Base-by-base conservation (phyloP, 2,888 invertebrate genomes). In the Apamea epomidion region DNA sequence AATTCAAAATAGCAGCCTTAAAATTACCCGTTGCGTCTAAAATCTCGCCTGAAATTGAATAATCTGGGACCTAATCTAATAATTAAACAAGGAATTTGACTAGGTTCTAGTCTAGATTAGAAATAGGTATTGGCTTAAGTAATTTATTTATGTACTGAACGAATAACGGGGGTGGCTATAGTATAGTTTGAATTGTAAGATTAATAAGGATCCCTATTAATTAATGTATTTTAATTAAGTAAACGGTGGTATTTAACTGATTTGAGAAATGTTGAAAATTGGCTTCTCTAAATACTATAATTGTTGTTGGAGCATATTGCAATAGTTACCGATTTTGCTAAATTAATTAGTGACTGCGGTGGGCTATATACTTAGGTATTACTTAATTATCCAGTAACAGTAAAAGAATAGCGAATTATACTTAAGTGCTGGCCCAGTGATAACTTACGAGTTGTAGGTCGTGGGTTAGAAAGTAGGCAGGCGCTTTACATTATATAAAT, bases 31-130 rank as follows among this genome's bases (percentile, higher is more conserved):
- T 65, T 32, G 48, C 18, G 42, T 29, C 45, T 67, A 67, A 80
- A 70, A 68, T 79, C 37, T 18, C 4, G 29, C 10, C 8, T 5
- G n/a, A 81, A 87, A 88, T 80, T 82, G 74, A 86, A 82, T 84
- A 74, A 80, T 72, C 73, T 60, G 4, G 14, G 25, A 12, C 68
- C 42, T 74, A 68, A 80, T 68, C 76, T 67, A 86, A 79, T 87
- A 86, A 83, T 88, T 74, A 81, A 87, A 83, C 70, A 68, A 67
- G 79, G 67, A 65, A 73, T 83, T 78, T 42, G 37, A 37, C 51
- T 74, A 79, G 71, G 76, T 82, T 84, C 42, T 14, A 76, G 75
- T 71, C 67, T 60, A 67, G 68, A 80, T 79, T 78, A 54, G 65
- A 83, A 83, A 78, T 78, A 65, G 67, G 60, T 78, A 64, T 78